Percentiles rank a stretch among this genome's conserved stretches.
Conservation (phyloP, 2,888 invertebrate species). For the Amblyjoppa fuscipennis region DNA sequence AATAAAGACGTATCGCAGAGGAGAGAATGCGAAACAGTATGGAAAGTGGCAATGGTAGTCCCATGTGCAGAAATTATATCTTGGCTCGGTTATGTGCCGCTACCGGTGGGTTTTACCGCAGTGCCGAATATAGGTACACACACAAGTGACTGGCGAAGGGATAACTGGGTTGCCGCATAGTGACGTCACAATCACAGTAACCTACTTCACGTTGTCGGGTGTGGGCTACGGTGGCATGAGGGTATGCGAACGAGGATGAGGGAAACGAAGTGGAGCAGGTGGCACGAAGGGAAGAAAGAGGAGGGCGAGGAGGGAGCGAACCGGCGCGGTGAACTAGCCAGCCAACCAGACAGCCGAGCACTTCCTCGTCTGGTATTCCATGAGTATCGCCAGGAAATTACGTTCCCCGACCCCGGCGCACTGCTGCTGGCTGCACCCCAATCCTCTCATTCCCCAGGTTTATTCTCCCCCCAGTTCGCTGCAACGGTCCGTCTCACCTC, state of each 20-base stretch:
- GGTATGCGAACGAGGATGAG: conserved; percentile 25
- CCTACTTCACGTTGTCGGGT: conserved; percentile 70
- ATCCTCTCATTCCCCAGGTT: conserved; percentile 31
- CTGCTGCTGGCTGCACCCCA: conserved; percentile 42
- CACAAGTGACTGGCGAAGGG: conserved; percentile 55
- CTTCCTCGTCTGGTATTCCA: conserved; percentile 67
- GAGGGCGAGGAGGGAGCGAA: conserved; percentile 27
- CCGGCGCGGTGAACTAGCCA: conserved; percentile 36
- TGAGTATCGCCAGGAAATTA: conserved; percentile 66
- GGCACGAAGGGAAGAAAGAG: conserved; percentile 24
- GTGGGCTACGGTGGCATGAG: conserved; percentile 3
- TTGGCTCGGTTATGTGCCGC: conserved; percentile 35
- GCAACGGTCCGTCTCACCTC: conserved; percentile 48
- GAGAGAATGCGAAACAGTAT: conserved; percentile 10
- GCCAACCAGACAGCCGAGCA: conserved; percentile 52
- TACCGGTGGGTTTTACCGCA: conserved; percentile 78
- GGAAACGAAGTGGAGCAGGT: conserved; percentile 50
- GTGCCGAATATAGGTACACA: conserved; percentile 75
- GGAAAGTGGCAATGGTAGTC: conserved; percentile 15
- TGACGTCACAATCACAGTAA: conserved; percentile 83
- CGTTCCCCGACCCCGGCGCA: conserved; percentile 60
- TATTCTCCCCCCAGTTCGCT: not conserved
- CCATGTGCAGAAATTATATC: conserved; percentile 24
- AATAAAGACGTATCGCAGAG: conserved; percentile 20
- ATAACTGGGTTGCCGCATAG: conserved; percentile 84